phyloP scores from a whole-genome alignment of 2,113 vertebrate species.

The Percopsis transmontana region DNA sequence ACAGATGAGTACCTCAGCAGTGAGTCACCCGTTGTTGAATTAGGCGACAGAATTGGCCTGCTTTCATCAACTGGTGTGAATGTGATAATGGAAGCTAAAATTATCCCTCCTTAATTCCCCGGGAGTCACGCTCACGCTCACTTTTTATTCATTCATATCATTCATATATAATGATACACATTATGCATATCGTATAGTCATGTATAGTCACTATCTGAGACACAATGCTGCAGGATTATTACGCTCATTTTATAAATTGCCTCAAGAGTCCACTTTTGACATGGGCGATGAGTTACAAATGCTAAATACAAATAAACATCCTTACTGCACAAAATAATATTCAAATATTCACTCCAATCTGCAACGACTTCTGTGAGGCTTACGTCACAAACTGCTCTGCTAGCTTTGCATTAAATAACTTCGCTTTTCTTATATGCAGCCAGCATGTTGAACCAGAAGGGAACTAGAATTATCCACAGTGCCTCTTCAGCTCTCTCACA shows the following conservation, averaged over 20 bases:
- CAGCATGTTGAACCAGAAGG: conserved; percentile 14
- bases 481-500: conserved; percentile 17
- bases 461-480: conserved; percentile 21
- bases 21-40: conserved; percentile 13
- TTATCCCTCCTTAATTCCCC: conserved; percentile 52
- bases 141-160: conserved; percentile 51
- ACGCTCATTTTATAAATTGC: too few species aligned
- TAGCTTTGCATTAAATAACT: conserved; percentile 38
- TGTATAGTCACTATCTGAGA: too few species aligned
- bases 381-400: conserved; percentile 8
- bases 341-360: background rate
- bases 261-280: too few species aligned
- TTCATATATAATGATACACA: too few species aligned
- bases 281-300: too few species aligned
- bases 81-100: conserved; percentile 42
- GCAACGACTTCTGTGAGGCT: background rate
- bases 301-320: too few species aligned
- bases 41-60: conserved; percentile 25
- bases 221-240: too few species aligned
- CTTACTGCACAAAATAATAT: too few species aligned
- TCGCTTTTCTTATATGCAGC: conserved; percentile 27
- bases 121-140: conserved; percentile 36
- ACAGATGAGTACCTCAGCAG: conserved; percentile 3
- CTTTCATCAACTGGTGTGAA: conserved; percentile 35
- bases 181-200: too few species aligned